Evolutionary conservation across 1,140 invertebrate genomes (phyloP).

Genomic region (Drosophila orosa): DNA sequence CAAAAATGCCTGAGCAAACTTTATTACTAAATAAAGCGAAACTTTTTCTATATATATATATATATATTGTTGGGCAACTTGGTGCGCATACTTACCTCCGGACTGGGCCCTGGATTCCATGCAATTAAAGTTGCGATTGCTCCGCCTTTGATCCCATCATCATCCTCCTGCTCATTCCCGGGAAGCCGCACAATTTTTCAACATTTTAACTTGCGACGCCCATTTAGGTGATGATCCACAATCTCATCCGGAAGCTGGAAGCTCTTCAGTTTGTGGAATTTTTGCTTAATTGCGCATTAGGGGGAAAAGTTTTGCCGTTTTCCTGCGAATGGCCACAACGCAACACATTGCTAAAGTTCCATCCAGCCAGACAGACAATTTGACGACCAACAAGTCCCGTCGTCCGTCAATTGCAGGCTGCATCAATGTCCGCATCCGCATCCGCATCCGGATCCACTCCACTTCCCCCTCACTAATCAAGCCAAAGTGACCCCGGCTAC

Average conservation of each 20-base stretch:
- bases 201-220: constrained; percentile 17
- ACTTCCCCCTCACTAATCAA: constrained; percentile 28
- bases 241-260: background rate
- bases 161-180: too few species aligned
- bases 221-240: constrained; percentile 34
- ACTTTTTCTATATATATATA: constrained; percentile 8
- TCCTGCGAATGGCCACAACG: constrained; percentile 53
- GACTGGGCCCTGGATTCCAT: constrained; percentile 2
- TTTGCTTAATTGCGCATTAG: constrained; percentile 69
- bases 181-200: constrained; percentile 19
- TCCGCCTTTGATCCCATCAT: constrained; percentile 21
- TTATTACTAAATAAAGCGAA: constrained; percentile 5
- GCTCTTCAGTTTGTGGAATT: constrained; percentile 30
- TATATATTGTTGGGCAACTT: constrained; percentile 7
- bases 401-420: constrained; percentile 43
- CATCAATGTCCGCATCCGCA: constrained; percentile 11
- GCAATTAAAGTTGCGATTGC: constrained; percentile 15
- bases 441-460: background rate
- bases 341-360: constrained; percentile 53
- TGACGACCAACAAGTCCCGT: constrained; percentile 15
- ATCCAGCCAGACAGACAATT: constrained; percentile 24
- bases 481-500: constrained; percentile 13
- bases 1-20: background rate
- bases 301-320: constrained; percentile 64
- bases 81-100: constrained; percentile 1